Evolutionary conservation across 2,113 vertebrate genomes (phyloP), one percentile per base, ranked within the genome.

Genomic region (Uria aalge): DNA sequence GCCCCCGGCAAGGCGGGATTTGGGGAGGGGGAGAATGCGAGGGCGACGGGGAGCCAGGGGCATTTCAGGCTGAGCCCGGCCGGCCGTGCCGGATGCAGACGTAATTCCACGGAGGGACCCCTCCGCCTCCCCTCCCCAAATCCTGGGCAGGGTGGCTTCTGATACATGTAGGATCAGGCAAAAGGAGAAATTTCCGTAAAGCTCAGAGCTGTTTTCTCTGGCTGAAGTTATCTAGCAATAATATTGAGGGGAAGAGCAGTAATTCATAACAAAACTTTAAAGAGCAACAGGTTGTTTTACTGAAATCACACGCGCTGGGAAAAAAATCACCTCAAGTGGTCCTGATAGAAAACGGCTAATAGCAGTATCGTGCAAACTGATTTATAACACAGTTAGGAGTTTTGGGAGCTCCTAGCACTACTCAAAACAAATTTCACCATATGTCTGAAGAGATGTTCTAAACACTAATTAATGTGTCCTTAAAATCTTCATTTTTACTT

Each of bases 171-270:
- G 53, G 77, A 90, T 72, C 62, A 60, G 30, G 88, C 62, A 8
- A 66, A 79, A 85, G 43, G 36, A 91, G 89, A 94, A 43, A 9
- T 82, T 69, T 87, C 86, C 19, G 3, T 40, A 27, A 76, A 56
- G 53, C 66, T 91, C 77, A 3, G 80, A 52, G 24, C 55, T 95
- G 88, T 97, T 96, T 97, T 96, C 86, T 96, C 91, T 96, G 94
- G 95, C 92, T 79, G 84, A 81, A 94, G 76, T 86, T 84, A 64
- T 62, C 76, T 73, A 92, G 92, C 32, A 89, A 96, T 81, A 96
- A 95, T 79, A 97, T 13, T 69, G 86, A 91, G 50, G 53, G 73
- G 62, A 89, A 94, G 86, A 92, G 71, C 43, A 85, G 86, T 89
- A 82, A 92, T 75, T 95, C 66, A 12, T 92, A 96, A 76, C 87